Evolutionary conservation across 2,797 vertebrate species (phyloP).

Genomic region (Calcarius lapponicus): DNA sequence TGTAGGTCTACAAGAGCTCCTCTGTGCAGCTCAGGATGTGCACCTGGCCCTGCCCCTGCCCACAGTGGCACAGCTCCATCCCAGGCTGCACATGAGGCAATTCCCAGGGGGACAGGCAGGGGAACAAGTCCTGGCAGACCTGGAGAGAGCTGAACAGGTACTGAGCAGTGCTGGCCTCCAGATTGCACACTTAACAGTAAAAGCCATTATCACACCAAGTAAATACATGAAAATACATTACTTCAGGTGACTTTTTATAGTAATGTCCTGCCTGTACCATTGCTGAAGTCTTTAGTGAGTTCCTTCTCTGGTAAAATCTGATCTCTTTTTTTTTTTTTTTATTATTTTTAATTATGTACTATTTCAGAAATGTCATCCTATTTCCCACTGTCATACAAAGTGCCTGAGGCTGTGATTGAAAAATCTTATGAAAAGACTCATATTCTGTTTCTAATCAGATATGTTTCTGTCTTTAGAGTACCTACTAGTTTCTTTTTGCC

Average conservation of each 20-base stretch:
- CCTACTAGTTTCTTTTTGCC: conserved; percentile 8
- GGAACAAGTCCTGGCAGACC: neutral
- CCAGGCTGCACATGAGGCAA: neutral
- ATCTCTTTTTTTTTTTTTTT: neutral
- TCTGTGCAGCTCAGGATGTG: neutral
- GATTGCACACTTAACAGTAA: neutral
- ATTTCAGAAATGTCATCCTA: conserved; percentile 5
- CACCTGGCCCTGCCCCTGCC: neutral
- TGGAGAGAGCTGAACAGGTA: neutral
- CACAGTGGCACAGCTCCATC: neutral
- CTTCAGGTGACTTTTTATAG: neutral
- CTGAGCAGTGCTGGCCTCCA: neutral
- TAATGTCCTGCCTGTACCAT: neutral
- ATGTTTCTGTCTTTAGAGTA: neutral
- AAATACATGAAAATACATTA: neutral
- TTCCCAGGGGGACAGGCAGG: neutral
- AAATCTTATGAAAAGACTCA: conserved; percentile 3
- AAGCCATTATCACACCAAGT: neutral
- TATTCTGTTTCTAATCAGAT: conserved; percentile 42
- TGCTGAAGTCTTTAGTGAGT: neutral
- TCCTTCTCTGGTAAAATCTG: neutral
- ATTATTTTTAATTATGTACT: conserved; percentile 28
- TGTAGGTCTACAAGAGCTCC: neutral
- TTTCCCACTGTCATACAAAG: neutral
- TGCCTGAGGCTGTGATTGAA: neutral